Base-by-base conservation (phyloP, 2,797 vertebrate species). In the Nothura maculosa region DNA sequence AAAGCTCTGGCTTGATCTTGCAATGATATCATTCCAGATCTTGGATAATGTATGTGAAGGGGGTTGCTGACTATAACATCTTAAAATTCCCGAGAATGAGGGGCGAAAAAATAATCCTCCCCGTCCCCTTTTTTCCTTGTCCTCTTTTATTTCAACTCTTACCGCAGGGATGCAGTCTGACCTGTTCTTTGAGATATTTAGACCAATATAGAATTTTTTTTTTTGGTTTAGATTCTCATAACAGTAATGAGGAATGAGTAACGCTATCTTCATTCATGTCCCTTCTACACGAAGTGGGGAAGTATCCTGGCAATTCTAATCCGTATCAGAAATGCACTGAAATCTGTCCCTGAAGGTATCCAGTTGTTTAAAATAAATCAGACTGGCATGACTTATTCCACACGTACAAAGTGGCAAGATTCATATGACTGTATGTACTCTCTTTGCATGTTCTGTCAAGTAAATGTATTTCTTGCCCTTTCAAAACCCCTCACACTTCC, bases 11-110 rank as follows among this genome's bases (percentile, higher is more conserved):
- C 24, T 64, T 94, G 28, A 2, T 21, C 5, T 54, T 87, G 50
- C 77, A 54, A 21, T 80, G 81, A 68, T 90, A 60, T 70, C 47
- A 90, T 42, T 60, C 81, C 75, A 38, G 43, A 87, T 62, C 57
- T 77, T 45, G 21, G 60, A 48, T 34, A 54, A 34, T 16, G 1
- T 14, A 14, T 30, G 7, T 36, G 22, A 34, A 64, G 21, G 3
- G 8, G 18, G 3, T 18, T 90, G 42, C 42, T 68, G 63, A 30
- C 54, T 74, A 19, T 17, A 68, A 20, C 9, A 20, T 13, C 16
- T 30, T 42, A 18, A 42, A 21, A 43, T 40, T 63, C 18, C 38
- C 38, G 22, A 75, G 42, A 18, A 28, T 17, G 15, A 67, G 27
- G 69, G 7, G 48, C 6, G 13, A 30, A 58, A 88, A 87, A 61